Conservation (phyloP, 2,888 invertebrate genomes). For the Andrena bucephala region DNA sequence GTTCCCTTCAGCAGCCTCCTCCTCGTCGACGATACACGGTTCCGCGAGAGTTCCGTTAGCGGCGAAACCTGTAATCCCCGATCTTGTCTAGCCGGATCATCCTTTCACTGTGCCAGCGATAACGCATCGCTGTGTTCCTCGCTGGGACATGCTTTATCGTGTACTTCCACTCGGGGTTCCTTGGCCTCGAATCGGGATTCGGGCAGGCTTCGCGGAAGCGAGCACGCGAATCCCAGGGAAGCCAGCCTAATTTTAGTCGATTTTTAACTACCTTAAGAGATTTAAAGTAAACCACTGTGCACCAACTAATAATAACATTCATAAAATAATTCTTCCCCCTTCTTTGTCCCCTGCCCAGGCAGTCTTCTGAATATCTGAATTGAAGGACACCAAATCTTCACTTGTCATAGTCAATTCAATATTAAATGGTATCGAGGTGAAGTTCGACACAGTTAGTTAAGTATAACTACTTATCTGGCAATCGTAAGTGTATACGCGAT, state of each 20-base stretch:
- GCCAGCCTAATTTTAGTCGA: too few species aligned
- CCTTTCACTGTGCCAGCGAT: conserved; percentile 62
- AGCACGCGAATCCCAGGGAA: conserved; percentile 2
- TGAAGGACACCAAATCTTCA: neutral
- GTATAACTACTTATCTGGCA: neutral
- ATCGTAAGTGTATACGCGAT: conserved; percentile 3
- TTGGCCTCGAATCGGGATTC: neutral
- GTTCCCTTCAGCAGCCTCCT: conserved; percentile 29
- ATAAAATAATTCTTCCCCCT: too few species aligned
- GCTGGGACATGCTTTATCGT: conserved; percentile 50
- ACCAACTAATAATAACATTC: too few species aligned
- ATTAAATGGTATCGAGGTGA: neutral
- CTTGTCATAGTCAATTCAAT: conserved; percentile 23
- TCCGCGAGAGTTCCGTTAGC: conserved; percentile 47
- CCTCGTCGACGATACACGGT: conserved; percentile 46
- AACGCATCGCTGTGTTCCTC: conserved; percentile 52
- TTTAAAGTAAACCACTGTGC: too few species aligned
- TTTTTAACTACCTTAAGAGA: too few species aligned
- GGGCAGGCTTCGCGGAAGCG: neutral
- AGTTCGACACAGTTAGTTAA: conserved; percentile 29
- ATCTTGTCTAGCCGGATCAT: conserved; percentile 68
- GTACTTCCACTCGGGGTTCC: conserved; percentile 35
- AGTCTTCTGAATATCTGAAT: too few species aligned
- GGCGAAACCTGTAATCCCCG: conserved; percentile 63
- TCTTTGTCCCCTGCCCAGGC: too few species aligned